Base-by-base conservation (phyloP, 2,113 vertebrate species). In the Solenodon paradoxus region DNA sequence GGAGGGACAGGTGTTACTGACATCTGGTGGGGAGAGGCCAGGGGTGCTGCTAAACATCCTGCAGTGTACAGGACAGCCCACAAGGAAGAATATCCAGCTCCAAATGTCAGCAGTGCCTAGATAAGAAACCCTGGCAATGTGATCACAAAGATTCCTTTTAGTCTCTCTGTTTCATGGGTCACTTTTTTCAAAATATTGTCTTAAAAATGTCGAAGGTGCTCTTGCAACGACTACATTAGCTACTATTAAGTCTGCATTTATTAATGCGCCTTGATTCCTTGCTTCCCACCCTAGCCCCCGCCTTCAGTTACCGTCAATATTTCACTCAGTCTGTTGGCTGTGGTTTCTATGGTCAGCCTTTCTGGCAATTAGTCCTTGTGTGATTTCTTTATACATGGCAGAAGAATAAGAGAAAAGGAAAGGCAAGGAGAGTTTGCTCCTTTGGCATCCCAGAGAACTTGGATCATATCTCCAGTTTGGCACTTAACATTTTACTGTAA, bases 351-450 rank as follows among this genome's bases (percentile, higher is more conserved):
- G 20, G 3, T n/a, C 59, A 15, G 26, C 59, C 45, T 78, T 38
- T 51, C 74, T 57, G 57, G 35, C 16, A 69, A 47, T 55, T n/a
- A 26, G 42, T 49, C 47, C 59, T 61, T 87, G 17, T 69, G 90
- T 82, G n/a, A 53, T 87, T 86, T 78, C 61, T 89, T 82, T 74
- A 32, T 45, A 42, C 32, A 45, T 61, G 79, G 79, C 79, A 81
- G 66, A 69, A 95, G 57, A 88, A 87, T 51, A 74, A 88, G 78
- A 72, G 71, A 51, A 81, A 90, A 82, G 51, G n/a, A 61, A 53
- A 72, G 72, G 68, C 82, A 85, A 71, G 85, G 51, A 66, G 69
- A 90, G 80, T 24, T 24, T 11, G 7, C 57, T 82, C 59, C 53
- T 51, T 45, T 64, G 53, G 61, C 57, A 75, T 78, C 86, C 45